A percentile compares a stretch with the other conserved stretches of the same genome.
These are phyloP conservation scores for Nansenia antarctica DNA, from an alignment of 2,113 vertebrate genomes.

Conservation along the genomic window DNA sequence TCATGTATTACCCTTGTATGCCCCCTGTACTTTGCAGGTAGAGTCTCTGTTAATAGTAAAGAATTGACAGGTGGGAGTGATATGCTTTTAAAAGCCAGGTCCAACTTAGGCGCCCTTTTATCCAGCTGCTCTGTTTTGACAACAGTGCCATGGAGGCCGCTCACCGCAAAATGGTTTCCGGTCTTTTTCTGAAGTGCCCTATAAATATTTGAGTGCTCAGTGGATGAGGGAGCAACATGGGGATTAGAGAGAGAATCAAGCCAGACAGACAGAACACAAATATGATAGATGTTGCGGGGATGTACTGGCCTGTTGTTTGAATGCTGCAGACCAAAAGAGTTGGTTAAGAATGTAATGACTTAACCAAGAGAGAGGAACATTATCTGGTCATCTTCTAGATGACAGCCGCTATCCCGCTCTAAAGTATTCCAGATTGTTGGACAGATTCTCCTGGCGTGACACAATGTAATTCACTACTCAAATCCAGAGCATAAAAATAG, in stretches of 20 bases:
- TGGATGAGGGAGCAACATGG: neutral
- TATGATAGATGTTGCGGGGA: conserved; percentile 1
- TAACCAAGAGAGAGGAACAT: conserved; percentile 8
- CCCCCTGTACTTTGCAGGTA: neutral
- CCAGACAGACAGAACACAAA: conserved; percentile 4
- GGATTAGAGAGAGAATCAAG: neutral
- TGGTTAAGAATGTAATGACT: conserved; percentile 11
- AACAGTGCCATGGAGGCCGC: conserved; percentile 32
- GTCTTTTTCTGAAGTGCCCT: conserved; percentile 29
- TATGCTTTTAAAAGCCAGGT: no score
- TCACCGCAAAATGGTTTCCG: conserved; percentile 26
- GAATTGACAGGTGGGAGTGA: no score
- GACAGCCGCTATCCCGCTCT: neutral
- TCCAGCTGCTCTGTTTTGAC: conserved; percentile 38
- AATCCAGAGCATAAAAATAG: neutral
- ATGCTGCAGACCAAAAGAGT: neutral
- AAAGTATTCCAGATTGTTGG: neutral
- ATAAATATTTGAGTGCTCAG: conserved; percentile 56
- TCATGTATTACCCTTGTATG: neutral
- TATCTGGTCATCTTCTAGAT: conserved; percentile 10
- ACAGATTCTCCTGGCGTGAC: neutral
- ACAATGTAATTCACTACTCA: neutral
- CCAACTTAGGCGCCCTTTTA: neutral
- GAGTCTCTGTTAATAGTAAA: neutral
- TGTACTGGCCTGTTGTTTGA: conserved; percentile 12